phyloP scores from a whole-genome alignment of 2,797 vertebrate species.

The Centropyge bicolor region DNA sequence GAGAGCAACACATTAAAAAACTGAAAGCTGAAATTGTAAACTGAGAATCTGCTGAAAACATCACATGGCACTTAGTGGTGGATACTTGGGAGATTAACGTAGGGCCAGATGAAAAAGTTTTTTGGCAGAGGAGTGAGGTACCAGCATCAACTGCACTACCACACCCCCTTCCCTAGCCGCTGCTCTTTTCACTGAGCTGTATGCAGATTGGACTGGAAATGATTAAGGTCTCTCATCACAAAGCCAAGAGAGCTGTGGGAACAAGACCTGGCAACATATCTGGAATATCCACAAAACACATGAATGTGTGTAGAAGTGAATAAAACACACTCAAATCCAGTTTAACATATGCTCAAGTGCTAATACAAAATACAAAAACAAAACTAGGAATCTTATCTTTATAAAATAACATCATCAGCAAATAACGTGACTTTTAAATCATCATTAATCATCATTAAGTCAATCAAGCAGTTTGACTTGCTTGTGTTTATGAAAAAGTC shows the following conservation, averaged over 20 bases:
- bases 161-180: constrained; percentile 75
- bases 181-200: constrained; percentile 65
- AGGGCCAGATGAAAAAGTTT: constrained; percentile 25
- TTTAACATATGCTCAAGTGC: constrained; percentile 1
- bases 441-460: too few relatives aligned
- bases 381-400: neutral
- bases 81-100: constrained; percentile 39
- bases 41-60: constrained; percentile 16
- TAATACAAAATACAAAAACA: neutral
- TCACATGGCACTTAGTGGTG: constrained; percentile 17
- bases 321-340: constrained; percentile 22
- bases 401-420: constrained; percentile 23
- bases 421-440: constrained; percentile 27
- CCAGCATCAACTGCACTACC: constrained; percentile 77
- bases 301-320: constrained; percentile 13
- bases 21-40: constrained; percentile 20
- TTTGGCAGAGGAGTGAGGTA: constrained; percentile 65
- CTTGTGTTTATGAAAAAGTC: constrained; percentile 3
- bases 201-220: constrained; percentile 72
- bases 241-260: constrained; percentile 67
- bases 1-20: constrained; percentile 25
- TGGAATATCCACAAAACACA: constrained; percentile 48
- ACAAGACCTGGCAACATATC: constrained; percentile 67
- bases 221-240: constrained; percentile 72
- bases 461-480: neutral